Conservation (phyloP, 2,113 vertebrate species). For the Silurus meridionalis region DNA sequence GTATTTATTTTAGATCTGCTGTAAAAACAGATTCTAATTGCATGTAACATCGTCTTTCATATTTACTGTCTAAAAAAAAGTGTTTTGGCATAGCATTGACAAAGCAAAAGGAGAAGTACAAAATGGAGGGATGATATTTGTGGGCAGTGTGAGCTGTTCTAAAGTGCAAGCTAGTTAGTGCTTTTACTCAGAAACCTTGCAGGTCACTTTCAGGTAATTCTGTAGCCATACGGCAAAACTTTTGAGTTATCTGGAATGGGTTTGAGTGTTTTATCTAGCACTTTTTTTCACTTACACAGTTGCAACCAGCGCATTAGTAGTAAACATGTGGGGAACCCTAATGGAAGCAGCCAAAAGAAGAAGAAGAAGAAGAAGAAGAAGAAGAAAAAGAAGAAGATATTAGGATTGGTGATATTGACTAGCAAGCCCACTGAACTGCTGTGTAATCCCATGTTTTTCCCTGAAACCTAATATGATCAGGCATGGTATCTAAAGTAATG, state of each 20-base stretch:
- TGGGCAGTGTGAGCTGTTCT: background rate
- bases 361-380: too few relatives aligned
- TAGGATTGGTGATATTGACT: background rate
- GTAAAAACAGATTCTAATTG: background rate
- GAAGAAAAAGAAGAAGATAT: too few relatives aligned
- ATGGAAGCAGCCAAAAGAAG: too few relatives aligned
- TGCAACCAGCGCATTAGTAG: background rate
- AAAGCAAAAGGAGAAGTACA: background rate
- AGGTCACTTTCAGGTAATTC: slow-evolving; percentile 37
- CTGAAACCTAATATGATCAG: background rate
- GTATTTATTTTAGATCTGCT: background rate
- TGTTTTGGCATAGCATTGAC: background rate
- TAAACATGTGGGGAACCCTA: background rate
- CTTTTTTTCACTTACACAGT: background rate
- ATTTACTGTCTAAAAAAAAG: background rate
- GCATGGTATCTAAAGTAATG: background rate
- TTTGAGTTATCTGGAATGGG: background rate
- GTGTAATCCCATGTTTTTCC: background rate
- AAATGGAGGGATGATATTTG: slow-evolving; percentile 29
- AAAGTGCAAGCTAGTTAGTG: slow-evolving; percentile 39
- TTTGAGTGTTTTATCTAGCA: background rate
- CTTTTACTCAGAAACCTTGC: slow-evolving; percentile 22
- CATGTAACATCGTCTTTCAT: background rate
- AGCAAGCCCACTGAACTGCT: background rate
- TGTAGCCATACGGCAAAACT: background rate